Evolutionary conservation across 2,888 invertebrate species (phyloP).

Genomic region (Sisyra terminalis): DNA sequence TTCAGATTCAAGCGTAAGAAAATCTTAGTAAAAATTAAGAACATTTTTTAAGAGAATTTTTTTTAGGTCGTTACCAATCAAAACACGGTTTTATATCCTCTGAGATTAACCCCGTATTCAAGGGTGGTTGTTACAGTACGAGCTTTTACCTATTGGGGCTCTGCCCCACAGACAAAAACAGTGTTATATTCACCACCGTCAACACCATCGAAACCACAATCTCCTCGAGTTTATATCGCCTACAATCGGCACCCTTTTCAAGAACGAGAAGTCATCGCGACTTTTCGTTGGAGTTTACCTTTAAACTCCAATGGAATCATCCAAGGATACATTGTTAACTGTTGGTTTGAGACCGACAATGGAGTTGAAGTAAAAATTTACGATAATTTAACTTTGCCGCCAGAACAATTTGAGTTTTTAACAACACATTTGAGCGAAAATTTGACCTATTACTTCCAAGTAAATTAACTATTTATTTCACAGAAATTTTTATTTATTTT

Average conservation of each 20-base stretch:
- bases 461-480: slow-evolving; percentile 17
- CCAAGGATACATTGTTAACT: slow-evolving; percentile 51
- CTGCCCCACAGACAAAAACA: slow-evolving; percentile 43
- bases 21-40: not conserved
- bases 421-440: slow-evolving; percentile 38
- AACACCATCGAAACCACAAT: slow-evolving; percentile 56
- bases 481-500: not conserved
- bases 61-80: slow-evolving; percentile 33
- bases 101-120: slow-evolving; percentile 48
- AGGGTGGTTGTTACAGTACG: slow-evolving; percentile 54
- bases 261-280: slow-evolving; percentile 31
- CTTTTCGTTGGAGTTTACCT: slow-evolving; percentile 71
- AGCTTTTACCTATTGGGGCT: slow-evolving; percentile 74
- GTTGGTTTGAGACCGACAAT: slow-evolving; percentile 39
- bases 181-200: slow-evolving; percentile 64
- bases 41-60: slow-evolving; percentile 1
- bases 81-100: slow-evolving; percentile 34
- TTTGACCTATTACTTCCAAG: slow-evolving; percentile 51
- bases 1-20: slow-evolving; percentile 35
- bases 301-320: slow-evolving; percentile 56
- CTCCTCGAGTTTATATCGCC: slow-evolving; percentile 56
- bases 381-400: slow-evolving; percentile 31
- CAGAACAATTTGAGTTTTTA: slow-evolving; percentile 37
- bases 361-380: slow-evolving; percentile 32
- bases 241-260: slow-evolving; percentile 26